Evolutionary conservation across 1,140 invertebrate genomes (phyloP), one percentile per base, ranked within the genome.

Genomic region (Copidosoma floridanum): DNA sequence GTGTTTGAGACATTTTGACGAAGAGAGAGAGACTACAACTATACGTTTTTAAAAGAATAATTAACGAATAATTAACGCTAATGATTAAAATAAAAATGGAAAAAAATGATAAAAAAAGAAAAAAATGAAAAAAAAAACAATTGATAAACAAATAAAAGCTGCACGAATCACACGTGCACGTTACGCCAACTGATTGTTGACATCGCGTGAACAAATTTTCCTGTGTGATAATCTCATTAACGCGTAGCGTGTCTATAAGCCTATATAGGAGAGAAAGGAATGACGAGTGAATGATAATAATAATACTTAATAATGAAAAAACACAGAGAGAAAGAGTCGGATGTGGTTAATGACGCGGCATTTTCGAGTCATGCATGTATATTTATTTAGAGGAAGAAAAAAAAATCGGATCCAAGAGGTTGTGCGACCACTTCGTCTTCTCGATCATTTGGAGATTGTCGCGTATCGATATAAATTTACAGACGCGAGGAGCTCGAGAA

Each of bases 161-260:
- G 68, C 50, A 51, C 53, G 51, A 61, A 55, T 63, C 46, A 58
- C 67, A 67, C 69, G 68, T 72, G 72, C 67, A 65, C 55, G 55
- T 63, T 63, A 69, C 69, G 67, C 69, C 70, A 76, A 77, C 73
- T 74, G 72, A 76, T 77, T 75, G 74, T 77, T 78, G 72, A 76
- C 71, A 77, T 69, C 75, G 76, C 73, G 71, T 71, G 73, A 68
- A 68, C 72, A 74, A 70, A 73, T 73, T 73, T 77, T 76, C 74
- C 70, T 72, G 75, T 78, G 76, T 78, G 76, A 78, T 78, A 78
- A 78, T 78, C 74, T 76, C 73, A 47, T 72, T 75, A 55, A 76
- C 68, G 68, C 66, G 67, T 68, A 72, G 70, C 67, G 69, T 70
- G 71, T 67, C 69, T n/a, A n/a, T 67, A 70, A 69, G 71, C 66